Evolutionary conservation across 2,113 vertebrate species (phyloP).

Genomic region (Bos indicus): DNA sequence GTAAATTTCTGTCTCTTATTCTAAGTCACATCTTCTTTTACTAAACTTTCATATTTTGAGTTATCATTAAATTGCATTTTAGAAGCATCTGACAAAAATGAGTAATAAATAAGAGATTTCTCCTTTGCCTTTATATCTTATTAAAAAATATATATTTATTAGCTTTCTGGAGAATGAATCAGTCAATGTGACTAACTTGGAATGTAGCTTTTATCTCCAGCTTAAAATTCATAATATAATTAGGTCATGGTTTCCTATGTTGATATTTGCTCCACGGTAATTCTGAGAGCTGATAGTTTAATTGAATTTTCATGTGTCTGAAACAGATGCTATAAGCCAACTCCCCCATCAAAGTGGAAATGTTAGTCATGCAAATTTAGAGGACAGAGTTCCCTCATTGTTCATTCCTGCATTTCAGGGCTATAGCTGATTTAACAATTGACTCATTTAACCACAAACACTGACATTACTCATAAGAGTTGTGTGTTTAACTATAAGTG

Average conservation of each 20-base stretch:
- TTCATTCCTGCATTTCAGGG: slow-evolving; percentile 64
- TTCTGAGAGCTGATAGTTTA: slow-evolving; percentile 76
- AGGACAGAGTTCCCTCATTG: slow-evolving; percentile 51
- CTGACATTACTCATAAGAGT: slow-evolving; percentile 70
- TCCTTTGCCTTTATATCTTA: not conserved
- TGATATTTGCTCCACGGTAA: slow-evolving; percentile 72
- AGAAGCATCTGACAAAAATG: not conserved
- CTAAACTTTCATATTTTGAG: not conserved
- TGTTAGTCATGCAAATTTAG: slow-evolving; percentile 75
- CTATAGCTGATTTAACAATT: slow-evolving; percentile 68
- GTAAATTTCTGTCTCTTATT: not conserved
- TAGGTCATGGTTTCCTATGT: slow-evolving; percentile 71
- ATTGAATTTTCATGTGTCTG: slow-evolving; percentile 80
- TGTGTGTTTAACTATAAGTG: slow-evolving; percentile 72
- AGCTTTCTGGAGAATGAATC: slow-evolving; percentile 44
- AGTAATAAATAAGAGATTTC: not conserved
- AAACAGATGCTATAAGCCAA: slow-evolving; percentile 76
- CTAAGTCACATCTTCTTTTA: not conserved
- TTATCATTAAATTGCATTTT: slow-evolving; percentile 14
- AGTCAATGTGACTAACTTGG: slow-evolving; percentile 34
- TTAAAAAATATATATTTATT: slow-evolving; percentile 12
- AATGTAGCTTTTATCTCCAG: slow-evolving; percentile 64
- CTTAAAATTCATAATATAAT: slow-evolving; percentile 76
- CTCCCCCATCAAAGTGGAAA: slow-evolving; percentile 59
- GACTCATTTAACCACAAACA: slow-evolving; percentile 76